Percentiles rank a stretch among this genome's conserved stretches.
phyloP scores from a whole-genome alignment of 2,888 invertebrate species.

The Acrobasis consociella region DNA sequence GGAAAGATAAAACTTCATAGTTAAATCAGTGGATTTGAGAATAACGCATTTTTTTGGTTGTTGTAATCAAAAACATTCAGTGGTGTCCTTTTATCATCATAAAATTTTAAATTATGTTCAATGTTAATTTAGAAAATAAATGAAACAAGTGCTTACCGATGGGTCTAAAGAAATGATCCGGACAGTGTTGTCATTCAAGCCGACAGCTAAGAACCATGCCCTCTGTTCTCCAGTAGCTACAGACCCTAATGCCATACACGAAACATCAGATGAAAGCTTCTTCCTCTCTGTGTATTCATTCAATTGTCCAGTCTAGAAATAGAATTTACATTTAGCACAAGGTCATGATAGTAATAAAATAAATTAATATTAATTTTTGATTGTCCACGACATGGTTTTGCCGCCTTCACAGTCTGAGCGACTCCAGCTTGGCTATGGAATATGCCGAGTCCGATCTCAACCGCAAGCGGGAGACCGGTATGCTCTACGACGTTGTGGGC shows the following conservation, averaged over 20 bases:
- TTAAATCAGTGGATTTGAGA: conserved; percentile 62
- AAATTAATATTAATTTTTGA: conserved; percentile 24
- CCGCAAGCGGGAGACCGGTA: conserved; percentile 74
- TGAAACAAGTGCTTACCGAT: conserved; percentile 78
- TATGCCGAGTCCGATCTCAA: conserved; percentile 85
- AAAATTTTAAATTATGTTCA: background rate
- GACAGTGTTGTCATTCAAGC: conserved; percentile 97
- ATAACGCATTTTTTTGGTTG: conserved; percentile 78
- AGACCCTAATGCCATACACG: conserved; percentile 98
- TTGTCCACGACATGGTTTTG: conserved; percentile 88
- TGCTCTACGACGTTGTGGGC: conserved; percentile 86
- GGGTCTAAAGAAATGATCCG: conserved; percentile 98
- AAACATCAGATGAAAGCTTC: conserved; percentile 97
- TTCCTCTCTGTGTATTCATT: conserved; percentile 99
- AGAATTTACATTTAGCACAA: conserved; percentile 26
- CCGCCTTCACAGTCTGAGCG: conserved; percentile 86
- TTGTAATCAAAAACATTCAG: conserved; percentile 77
- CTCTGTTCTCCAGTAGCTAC: conserved; percentile 97
- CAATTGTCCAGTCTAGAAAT: conserved; percentile 94
- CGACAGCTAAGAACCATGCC: conserved; percentile 97
- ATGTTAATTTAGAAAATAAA: background rate
- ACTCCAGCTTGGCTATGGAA: conserved; percentile 89
- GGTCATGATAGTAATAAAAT: background rate
- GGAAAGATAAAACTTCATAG: background rate
- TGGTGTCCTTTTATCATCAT: conserved; percentile 83